phyloP scores from a whole-genome alignment of 2,113 vertebrate species.

The Cranoglanis bouderius region DNA sequence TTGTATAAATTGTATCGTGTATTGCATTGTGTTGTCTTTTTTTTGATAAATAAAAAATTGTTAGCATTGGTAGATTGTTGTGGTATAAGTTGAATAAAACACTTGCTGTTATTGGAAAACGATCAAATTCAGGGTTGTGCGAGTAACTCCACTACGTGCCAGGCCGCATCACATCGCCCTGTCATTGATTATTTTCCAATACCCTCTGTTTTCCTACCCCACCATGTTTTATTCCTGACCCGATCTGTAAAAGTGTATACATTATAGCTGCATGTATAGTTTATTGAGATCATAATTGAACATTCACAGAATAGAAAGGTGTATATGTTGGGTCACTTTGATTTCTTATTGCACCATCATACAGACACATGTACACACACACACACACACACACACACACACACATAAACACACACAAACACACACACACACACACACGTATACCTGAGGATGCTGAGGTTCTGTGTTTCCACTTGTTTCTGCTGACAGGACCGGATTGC shows the following conservation, averaged over 20 bases:
- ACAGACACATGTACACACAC: neutral
- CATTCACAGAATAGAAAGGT: neutral
- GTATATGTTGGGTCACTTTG: neutral
- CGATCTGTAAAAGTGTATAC: neutral
- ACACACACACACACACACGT: conserved; percentile 23
- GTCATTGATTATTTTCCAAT: neutral
- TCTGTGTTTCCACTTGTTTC: conserved; percentile 38
- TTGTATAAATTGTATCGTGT: neutral
- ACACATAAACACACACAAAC: neutral
- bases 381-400: neutral
- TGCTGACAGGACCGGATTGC: conserved; percentile 50
- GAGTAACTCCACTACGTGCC: neutral
- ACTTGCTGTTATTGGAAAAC: neutral
- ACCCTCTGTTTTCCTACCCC: neutral
- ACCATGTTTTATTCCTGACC: neutral
- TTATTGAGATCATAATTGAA: neutral
- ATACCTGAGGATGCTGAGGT: conserved; percentile 37
- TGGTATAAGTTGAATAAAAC: neutral
- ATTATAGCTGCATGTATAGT: neutral
- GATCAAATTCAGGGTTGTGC: neutral
- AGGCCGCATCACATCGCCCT: neutral
- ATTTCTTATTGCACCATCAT: neutral
- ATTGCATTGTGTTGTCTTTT: neutral
- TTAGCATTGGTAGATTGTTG: neutral
- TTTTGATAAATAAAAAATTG: neutral